Percentiles rank a stretch among this genome's conserved stretches.
These are phyloP conservation scores for Ciconia nigra DNA, from an alignment of 2,797 vertebrate genomes.

Conservation along the genomic window DNA sequence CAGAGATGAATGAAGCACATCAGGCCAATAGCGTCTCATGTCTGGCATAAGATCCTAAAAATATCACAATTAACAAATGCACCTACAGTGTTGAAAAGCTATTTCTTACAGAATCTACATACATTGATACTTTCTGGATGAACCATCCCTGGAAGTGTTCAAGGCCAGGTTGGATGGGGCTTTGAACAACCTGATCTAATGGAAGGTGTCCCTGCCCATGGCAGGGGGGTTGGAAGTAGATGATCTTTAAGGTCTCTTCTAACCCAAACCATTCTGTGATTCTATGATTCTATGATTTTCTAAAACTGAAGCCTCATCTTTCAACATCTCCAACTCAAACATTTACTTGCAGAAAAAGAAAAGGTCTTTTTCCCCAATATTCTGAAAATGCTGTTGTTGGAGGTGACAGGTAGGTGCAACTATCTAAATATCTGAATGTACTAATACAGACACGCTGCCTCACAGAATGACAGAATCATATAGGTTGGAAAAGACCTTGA, in stretches of 20 bases:
- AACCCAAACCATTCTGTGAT: no score
- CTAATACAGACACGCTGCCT: neutral
- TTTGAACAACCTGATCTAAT: no score
- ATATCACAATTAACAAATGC: neutral
- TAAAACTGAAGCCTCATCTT: neutral
- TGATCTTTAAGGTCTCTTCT: no score
- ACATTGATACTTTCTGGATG: neutral
- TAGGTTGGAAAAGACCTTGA: no score
- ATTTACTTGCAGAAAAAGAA: neutral
- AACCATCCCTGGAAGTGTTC: no score
- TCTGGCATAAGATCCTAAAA: constrained; percentile 61
- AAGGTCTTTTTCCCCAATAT: neutral
- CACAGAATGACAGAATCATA: no score
- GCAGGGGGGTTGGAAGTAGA: no score
- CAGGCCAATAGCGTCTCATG: constrained; percentile 65
- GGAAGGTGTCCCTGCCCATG: no score
- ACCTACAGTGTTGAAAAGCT: neutral
- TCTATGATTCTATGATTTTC: neutral
- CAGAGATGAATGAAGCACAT: constrained; percentile 60
- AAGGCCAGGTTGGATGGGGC: no score
- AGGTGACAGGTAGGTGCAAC: neutral
- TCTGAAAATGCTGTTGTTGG: neutral
- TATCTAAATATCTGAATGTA: neutral
- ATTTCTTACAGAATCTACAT: neutral
- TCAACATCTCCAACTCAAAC: neutral